phyloP scores from a whole-genome alignment of 2,113 vertebrate species.

The Porphyrio hochstetteri region DNA sequence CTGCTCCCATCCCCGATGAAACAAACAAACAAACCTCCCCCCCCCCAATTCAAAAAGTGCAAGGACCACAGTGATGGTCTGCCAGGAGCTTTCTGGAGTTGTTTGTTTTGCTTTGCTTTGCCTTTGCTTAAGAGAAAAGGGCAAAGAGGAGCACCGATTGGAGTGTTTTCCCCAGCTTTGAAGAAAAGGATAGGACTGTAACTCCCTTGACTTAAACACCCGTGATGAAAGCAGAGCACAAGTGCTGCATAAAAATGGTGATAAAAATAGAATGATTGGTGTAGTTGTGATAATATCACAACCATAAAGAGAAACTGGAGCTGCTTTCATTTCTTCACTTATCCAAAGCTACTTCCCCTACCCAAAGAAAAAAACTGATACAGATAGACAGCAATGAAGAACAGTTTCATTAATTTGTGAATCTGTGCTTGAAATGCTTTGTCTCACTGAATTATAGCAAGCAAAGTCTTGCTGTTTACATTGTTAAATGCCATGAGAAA shows the following conservation, averaged over 20 bases:
- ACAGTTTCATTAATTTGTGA: not conserved
- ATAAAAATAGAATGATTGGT: not conserved
- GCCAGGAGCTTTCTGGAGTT: not conserved
- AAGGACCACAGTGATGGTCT: not conserved
- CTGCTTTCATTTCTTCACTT: not conserved
- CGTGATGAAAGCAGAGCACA: not conserved
- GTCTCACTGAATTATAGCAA: not conserved
- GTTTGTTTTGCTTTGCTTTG: not conserved
- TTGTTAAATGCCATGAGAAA: not conserved
- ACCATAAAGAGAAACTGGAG: fast-evolving
- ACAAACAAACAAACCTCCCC: not conserved
- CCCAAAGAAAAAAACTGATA: not conserved
- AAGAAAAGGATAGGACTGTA: not conserved
- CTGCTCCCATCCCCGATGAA: fast-evolving
- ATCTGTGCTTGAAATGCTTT: not conserved
- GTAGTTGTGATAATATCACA: not conserved
- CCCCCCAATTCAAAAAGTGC: not conserved
- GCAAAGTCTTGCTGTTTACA: not conserved
- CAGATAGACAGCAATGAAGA: not conserved
- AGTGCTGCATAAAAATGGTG: not conserved
- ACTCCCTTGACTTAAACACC: fast-evolving
- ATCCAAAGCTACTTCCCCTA: not conserved
- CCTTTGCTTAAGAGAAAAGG: not conserved
- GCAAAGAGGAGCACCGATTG: fast-evolving
- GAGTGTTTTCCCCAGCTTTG: not conserved